Conservation (phyloP, 2,797 vertebrate genomes). For the Myiothlypis coronata region DNA sequence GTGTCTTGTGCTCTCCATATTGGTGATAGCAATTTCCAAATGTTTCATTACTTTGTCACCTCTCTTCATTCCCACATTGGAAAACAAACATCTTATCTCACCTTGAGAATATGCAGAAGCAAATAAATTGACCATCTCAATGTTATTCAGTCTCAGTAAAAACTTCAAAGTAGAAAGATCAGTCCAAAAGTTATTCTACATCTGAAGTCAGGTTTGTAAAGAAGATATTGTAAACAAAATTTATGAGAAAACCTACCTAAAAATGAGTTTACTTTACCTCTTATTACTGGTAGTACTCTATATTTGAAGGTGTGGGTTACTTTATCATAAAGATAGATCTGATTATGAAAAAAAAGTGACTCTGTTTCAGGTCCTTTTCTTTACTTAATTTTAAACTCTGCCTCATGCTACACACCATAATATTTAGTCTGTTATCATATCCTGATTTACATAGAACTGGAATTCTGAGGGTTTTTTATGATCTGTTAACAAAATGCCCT, state of each 20-base stretch:
- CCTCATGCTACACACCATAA: not conserved
- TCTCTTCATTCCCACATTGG: not conserved
- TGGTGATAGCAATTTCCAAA: not conserved
- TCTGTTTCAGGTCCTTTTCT: not conserved
- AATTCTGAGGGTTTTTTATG: not conserved
- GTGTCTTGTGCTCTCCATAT: not conserved
- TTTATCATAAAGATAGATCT: not conserved
- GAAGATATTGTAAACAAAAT: not conserved
- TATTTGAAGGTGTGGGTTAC: not conserved
- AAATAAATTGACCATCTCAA: not conserved
- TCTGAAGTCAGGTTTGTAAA: not conserved
- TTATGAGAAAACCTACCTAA: not conserved
- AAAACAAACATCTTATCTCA: not conserved
- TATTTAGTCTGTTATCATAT: not conserved
- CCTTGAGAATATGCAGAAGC: not conserved
- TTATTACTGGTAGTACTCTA: not conserved
- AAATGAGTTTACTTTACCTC: not conserved
- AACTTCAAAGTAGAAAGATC: not conserved
- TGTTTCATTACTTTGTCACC: not conserved
- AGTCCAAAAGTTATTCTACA: not conserved
- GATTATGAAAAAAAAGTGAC: not conserved
- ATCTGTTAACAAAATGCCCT: not conserved
- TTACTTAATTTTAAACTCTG: not conserved
- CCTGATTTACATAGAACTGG: not conserved
- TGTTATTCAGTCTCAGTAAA: not conserved